Conservation (phyloP, 2,113 vertebrate genomes). For the Bungarus multicinctus region DNA sequence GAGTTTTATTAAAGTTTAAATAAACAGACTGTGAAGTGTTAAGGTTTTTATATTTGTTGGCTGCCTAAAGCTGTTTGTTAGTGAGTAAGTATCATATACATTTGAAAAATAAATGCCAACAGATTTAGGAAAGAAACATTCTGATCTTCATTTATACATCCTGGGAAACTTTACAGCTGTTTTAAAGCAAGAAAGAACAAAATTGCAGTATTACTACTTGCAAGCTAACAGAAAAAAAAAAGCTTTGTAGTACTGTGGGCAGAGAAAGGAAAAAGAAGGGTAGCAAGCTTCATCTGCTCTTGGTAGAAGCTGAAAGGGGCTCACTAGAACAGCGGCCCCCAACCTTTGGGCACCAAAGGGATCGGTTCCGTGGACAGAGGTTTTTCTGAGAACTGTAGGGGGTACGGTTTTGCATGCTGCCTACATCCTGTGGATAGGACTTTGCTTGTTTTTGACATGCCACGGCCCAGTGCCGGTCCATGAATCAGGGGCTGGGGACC, state of each 20-base stretch:
- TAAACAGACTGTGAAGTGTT: neutral
- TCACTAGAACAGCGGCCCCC: neutral
- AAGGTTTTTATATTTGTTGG: neutral
- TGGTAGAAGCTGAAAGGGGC: neutral
- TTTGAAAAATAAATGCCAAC: neutral
- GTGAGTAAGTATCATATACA: neutral
- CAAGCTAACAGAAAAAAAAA: neutral
- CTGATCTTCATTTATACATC: neutral
- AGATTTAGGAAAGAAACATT: neutral
- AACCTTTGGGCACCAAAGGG: too few relatives aligned
- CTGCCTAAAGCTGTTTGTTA: neutral
- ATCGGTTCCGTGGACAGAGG: too few relatives aligned
- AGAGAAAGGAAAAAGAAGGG: neutral
- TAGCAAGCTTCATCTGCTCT: neutral
- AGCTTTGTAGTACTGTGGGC: neutral
- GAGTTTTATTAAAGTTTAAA: neutral
- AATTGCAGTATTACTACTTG: neutral
- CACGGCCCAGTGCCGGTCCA: too few relatives aligned
- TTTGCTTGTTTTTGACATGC: too few relatives aligned
- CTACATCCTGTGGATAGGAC: too few relatives aligned
- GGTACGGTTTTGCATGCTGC: too few relatives aligned
- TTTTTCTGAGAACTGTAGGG: too few relatives aligned
- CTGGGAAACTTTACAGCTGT: neutral
- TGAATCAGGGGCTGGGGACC: too few relatives aligned
- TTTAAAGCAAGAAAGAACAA: neutral